Base-by-base conservation (phyloP, 2,888 invertebrate species). In the Gortyna flavago region DNA sequence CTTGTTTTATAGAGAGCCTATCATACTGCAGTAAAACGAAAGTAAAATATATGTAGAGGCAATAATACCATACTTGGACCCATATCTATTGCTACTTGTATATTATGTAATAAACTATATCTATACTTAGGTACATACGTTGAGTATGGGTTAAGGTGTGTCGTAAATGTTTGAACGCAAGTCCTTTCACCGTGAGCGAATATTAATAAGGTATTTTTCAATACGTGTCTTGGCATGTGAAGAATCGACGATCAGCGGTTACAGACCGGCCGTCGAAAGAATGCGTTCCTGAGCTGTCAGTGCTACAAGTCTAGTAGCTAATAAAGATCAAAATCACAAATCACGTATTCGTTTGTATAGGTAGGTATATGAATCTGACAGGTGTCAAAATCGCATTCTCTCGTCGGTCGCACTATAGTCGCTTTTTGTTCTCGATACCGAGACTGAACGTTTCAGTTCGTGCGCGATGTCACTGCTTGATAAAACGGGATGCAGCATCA, bases 1-100 rank as follows among this genome's bases (percentile, higher is more conserved):
- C 79, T 78, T 86, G 77, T 82, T 86, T 82, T 82, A 86, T 86
- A 70, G 71, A 57, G 67, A 79, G 57, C 69, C 80, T 71, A 79
- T 83, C 77, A 72, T 80, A 68, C 32, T 35, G 67, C 48, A 83
- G 77, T 85, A 82, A 85, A 83, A 85, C 65, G 77, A 75, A 72
- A 82, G 75, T 81, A 85, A 80, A 86, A 77, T 75, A 72, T 72
- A 74, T 79, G 64, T 77, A 75, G 59, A 62, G 72, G 76, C 66
- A 75, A 83, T 82, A 84, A 77, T 65, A 77, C 72, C 61, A 61
- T 69, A 86, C 78, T 85, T 74, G 35, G 38, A 29, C 74, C 69
- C 54, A 59, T 72, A 75, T 68, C 75, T 64, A 73, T 76, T 61
- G 61, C 69, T 75, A 72, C 72, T 71, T 72, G 59, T 25, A 68